phyloP scores from a whole-genome alignment of 2,113 vertebrate genomes.

The Tragulus kanchil region DNA sequence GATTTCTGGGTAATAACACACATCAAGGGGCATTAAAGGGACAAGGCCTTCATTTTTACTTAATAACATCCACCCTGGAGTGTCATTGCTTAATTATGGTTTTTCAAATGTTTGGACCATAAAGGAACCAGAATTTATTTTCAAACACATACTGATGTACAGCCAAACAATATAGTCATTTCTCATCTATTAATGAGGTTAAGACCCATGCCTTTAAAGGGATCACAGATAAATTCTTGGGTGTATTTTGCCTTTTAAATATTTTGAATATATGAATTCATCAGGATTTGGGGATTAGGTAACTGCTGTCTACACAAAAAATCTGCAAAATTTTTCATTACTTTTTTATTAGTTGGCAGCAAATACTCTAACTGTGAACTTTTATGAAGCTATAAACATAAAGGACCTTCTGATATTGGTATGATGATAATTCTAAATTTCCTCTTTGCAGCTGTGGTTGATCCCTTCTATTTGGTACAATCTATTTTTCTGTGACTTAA shows the following conservation, averaged over 20 bases:
- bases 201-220: constrained; percentile 71
- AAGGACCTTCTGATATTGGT: constrained; percentile 89
- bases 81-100: constrained; percentile 82
- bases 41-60: constrained; percentile 81
- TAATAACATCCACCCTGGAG: constrained; percentile 68
- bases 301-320: constrained; percentile 85
- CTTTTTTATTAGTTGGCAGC: constrained; percentile 90
- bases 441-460: constrained; percentile 90
- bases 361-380: constrained; percentile 88
- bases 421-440: constrained; percentile 92
- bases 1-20: constrained; percentile 66
- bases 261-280: constrained; percentile 87
- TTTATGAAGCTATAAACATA: constrained; percentile 91
- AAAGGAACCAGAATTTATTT: constrained; percentile 71
- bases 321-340: constrained; percentile 89
- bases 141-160: constrained; percentile 72
- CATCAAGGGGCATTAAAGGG: constrained; percentile 72
- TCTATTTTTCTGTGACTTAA: constrained; percentile 83
- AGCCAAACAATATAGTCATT: constrained; percentile 66
- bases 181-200: constrained; percentile 70
- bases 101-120: constrained; percentile 76
- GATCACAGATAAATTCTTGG: constrained; percentile 73
- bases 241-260: constrained; percentile 76
- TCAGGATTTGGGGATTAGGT: constrained; percentile 87
- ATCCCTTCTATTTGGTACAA: constrained; percentile 87